These are phyloP conservation scores for Cepaea nemoralis DNA, from an alignment of 1,140 invertebrate genomes.

Conservation along the genomic window DNA sequence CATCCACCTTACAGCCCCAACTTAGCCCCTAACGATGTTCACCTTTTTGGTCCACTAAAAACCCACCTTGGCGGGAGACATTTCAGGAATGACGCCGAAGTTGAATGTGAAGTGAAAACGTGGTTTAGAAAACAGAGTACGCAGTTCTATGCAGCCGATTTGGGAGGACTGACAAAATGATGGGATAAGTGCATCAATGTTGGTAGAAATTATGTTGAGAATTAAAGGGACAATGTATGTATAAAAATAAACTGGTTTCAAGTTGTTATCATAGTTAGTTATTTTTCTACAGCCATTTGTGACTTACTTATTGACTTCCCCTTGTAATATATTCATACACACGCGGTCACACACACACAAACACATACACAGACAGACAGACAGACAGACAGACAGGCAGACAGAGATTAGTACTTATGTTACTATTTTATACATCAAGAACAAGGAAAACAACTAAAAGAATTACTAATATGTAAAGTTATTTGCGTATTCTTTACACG, in stretches of 20 bases:
- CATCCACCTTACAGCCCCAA: background rate
- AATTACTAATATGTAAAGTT: too few species aligned
- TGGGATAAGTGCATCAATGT: constrained; percentile 5
- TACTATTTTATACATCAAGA: too few species aligned
- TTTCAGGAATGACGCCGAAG: too few species aligned
- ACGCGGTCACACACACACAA: too few species aligned
- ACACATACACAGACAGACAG: too few species aligned
- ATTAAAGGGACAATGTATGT: background rate
- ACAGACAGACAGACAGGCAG: too few species aligned
- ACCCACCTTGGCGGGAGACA: background rate
- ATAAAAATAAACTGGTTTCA: constrained; percentile 2
- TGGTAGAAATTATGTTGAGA: background rate
- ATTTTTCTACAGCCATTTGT: constrained; percentile 7
- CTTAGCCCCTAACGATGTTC: background rate
- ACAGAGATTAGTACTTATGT: too few species aligned
- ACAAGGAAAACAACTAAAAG: too few species aligned
- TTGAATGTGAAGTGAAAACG: background rate
- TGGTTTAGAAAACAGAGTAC: background rate
- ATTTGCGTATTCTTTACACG: too few species aligned
- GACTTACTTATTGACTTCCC: too few species aligned
- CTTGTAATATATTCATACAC: background rate
- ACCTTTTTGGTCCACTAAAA: background rate
- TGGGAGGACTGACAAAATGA: background rate
- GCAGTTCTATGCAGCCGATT: background rate
- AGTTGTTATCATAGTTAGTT: background rate